phyloP scores from a whole-genome alignment of 2,888 invertebrate species.

The Empis livida region DNA sequence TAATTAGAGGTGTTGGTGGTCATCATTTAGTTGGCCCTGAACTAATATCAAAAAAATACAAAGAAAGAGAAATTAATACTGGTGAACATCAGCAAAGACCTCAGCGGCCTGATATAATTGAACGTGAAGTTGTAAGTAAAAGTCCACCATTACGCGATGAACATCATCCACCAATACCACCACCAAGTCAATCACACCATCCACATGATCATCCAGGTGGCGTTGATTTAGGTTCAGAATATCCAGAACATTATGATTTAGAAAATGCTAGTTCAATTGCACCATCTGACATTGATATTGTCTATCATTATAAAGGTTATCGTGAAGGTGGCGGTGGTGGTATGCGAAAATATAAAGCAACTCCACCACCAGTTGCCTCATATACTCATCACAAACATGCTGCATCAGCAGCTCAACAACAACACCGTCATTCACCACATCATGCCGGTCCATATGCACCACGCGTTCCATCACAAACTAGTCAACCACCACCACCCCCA shows the following conservation, averaged over 20 bases:
- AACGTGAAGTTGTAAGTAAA: constrained; percentile 74
- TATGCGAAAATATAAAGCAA: constrained; percentile 75
- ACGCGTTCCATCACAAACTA: constrained; percentile 54
- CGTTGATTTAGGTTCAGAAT: constrained; percentile 63
- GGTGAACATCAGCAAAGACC: constrained; percentile 60
- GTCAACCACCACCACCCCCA: constrained; percentile 54
- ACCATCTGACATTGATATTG: constrained; percentile 93
- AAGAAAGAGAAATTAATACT: constrained; percentile 68
- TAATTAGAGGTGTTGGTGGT: constrained; percentile 60
- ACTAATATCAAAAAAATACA: constrained; percentile 75
- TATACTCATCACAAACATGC: constrained; percentile 68
- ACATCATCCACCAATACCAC: constrained; percentile 66
- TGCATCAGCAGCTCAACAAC: constrained; percentile 47
- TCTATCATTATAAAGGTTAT: constrained; percentile 91
- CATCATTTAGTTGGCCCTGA: constrained; percentile 76
- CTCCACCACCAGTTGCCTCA: constrained; percentile 64
- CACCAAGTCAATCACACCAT: constrained; percentile 56
- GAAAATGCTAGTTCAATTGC: constrained; percentile 97
- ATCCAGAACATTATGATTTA: constrained; percentile 87
- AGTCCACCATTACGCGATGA: constrained; percentile 68
- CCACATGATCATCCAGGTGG: constrained; percentile 58
- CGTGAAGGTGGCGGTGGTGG: constrained; percentile 59
- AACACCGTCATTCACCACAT: constrained; percentile 65
- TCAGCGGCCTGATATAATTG: constrained; percentile 87
- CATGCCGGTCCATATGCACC: constrained; percentile 65